Conservation (phyloP, 1,140 invertebrate genomes). For the Gryllus bimaculatus region DNA sequence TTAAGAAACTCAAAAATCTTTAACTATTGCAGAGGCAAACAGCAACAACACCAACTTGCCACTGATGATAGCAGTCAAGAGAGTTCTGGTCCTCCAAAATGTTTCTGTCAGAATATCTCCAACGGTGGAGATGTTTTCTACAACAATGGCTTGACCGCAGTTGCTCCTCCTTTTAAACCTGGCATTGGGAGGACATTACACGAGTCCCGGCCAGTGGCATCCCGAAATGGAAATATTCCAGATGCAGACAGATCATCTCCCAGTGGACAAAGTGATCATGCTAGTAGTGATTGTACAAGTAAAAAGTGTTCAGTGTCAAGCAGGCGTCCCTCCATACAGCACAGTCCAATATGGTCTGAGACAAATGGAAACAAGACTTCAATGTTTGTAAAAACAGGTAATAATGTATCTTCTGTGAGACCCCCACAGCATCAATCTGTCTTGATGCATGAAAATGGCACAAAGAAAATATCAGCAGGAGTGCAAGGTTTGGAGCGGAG, state of each 20-base stretch:
- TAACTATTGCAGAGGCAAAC: slow-evolving; percentile 24
- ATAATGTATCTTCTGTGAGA: background rate
- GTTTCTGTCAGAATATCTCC: slow-evolving; percentile 35
- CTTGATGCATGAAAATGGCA: slow-evolving; percentile 32
- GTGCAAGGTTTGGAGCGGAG: slow-evolving; percentile 20
- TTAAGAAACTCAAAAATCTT: too few species aligned
- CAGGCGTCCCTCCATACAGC: slow-evolving; percentile 7
- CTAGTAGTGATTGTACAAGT: slow-evolving; percentile 36
- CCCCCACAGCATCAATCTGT: slow-evolving; percentile 29
- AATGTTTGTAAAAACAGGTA: background rate
- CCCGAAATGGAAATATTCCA: background rate
- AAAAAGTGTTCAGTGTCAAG: slow-evolving; percentile 1
- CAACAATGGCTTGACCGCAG: slow-evolving; percentile 33
- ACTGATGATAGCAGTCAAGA: slow-evolving; percentile 20
- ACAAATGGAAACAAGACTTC: background rate
- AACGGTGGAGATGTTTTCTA: slow-evolving; percentile 34
- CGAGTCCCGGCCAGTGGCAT: background rate
- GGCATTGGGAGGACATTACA: background rate
- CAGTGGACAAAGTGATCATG: slow-evolving; percentile 70
- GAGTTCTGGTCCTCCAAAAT: slow-evolving; percentile 37
- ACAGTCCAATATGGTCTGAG: background rate
- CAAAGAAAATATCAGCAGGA: slow-evolving; percentile 29
- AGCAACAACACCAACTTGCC: background rate
- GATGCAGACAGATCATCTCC: slow-evolving; percentile 60
- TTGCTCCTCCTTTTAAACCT: background rate